Base-by-base conservation (phyloP, 1,140 invertebrate genomes). In the Steinernema feltiae region DNA sequence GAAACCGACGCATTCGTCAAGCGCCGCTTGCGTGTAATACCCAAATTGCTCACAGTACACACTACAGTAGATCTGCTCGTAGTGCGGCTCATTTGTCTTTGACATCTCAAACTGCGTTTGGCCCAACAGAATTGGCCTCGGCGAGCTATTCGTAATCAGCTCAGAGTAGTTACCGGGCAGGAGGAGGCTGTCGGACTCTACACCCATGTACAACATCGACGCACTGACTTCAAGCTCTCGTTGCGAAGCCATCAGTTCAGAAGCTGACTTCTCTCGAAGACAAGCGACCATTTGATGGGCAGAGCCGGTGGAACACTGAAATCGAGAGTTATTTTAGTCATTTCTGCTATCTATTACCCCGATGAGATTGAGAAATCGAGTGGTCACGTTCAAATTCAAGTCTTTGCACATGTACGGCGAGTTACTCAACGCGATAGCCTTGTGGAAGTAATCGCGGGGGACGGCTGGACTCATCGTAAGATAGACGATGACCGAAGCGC, bases 401-500 rank as follows among this genome's bases (percentile, higher is more conserved):
- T 72, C 12, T 1, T n/a, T 32, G 32, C 24, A 30, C 24, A 35
- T 27, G 3, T 30, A 2, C 21, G n/a, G 24, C 17, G 72, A 27
- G 15, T 12, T 48, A 27, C 72, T 73, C 31, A 71, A 15, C 1
- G 1, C 18, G 18, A 69, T 69, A 1, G 41, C n/a, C 30, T 73
- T 30, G 30, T 69, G 15, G 35, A 73, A 73, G n/a, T 48, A 48
- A 24, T 21, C 35, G 15, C 7, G 30, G 15, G 72, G 27, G 2
- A 74, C 21, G 18, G n/a, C 21, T 18, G 71, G 63, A 32, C 32
- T 18, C 0, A 46, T 32, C 2, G 48, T 32, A n/a, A 48, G 41
- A 24, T 41, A 76, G 0, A 35, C 31, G 0, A 97, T 92, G 32
- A 93, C 93, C 2, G 93, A 93, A 0, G 94, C 94, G 15, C 95